A percentile compares a stretch with the other conserved stretches of the same genome.
These are phyloP conservation scores for Amblyopsis rosae DNA, from an alignment of 2,113 vertebrate species.

Conservation along the genomic window DNA sequence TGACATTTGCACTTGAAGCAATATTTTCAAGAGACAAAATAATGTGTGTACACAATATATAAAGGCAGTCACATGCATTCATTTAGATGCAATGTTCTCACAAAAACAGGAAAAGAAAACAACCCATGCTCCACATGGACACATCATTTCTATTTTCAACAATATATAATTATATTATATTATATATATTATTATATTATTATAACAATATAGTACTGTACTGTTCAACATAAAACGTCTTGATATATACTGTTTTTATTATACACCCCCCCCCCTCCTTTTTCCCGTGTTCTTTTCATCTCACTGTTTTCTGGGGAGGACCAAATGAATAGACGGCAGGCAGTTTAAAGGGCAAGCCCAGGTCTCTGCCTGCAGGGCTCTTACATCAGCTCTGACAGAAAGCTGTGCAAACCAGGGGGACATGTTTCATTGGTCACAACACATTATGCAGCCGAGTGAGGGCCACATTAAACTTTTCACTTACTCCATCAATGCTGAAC, in stretches of 20 bases:
- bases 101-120: not conserved
- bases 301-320: slow-evolving; percentile 41
- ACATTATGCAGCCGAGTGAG: slow-evolving; percentile 73
- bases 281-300: slow-evolving; percentile 42
- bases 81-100: slow-evolving; percentile 6
- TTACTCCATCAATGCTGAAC: slow-evolving; percentile 72
- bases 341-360: slow-evolving; percentile 74
- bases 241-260: slow-evolving; percentile 12
- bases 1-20: slow-evolving; percentile 16
- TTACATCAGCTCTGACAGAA: slow-evolving; percentile 76
- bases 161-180: no score
- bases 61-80: not conserved
- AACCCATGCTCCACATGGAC: slow-evolving; percentile 9
- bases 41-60: not conserved
- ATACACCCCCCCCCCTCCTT: slow-evolving; percentile 32
- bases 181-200: no score
- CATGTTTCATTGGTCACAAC: slow-evolving; percentile 79
- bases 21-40: not conserved
- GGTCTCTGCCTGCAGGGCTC: slow-evolving; percentile 74
- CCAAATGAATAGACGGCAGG: slow-evolving; percentile 73
- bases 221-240: slow-evolving; percentile 38
- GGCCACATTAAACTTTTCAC: slow-evolving; percentile 78
- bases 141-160: slow-evolving; percentile 10
- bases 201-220: slow-evolving; percentile 37
- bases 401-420: slow-evolving; percentile 74